A percentile compares a stretch with the other conserved stretches of the same genome.
phyloP scores from a whole-genome alignment of 1,140 invertebrate species.

The Ylistrum balloti region DNA sequence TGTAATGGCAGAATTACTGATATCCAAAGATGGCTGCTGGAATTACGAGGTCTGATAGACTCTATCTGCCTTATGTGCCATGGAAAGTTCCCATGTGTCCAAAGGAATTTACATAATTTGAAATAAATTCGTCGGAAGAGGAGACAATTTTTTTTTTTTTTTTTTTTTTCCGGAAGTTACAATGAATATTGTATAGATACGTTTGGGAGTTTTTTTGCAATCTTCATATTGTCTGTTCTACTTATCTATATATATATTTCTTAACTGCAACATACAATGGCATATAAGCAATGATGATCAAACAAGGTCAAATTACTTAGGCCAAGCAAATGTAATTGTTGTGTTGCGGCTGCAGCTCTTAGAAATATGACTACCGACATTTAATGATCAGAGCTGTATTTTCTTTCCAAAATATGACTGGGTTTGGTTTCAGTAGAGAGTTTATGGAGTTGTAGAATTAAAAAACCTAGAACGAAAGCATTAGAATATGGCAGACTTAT shows the following conservation, averaged over 20 bases:
- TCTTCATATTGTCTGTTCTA: not conserved
- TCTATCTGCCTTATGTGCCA: not conserved
- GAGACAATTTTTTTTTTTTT: not conserved
- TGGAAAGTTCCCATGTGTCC: slow-evolving; percentile 11
- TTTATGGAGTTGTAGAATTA: too few species aligned
- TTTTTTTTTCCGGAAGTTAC: not conserved
- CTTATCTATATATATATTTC: not conserved
- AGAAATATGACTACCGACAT: too few species aligned
- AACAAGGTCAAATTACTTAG: not conserved
- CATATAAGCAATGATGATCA: not conserved
- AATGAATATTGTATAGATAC: not conserved
- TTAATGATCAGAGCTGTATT: too few species aligned
- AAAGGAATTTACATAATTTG: not conserved
- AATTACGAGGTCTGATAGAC: not conserved
- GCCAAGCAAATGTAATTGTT: not conserved
- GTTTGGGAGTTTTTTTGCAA: not conserved
- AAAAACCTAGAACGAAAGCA: too few species aligned
- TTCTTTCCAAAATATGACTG: too few species aligned
- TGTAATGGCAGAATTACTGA: not conserved
- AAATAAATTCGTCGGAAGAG: not conserved
- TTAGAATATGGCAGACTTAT: too few species aligned
- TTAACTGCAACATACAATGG: not conserved
- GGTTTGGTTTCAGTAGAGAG: too few species aligned
- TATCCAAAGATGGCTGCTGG: slow-evolving; percentile 1
- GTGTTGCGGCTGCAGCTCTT: not conserved